phyloP scores from a whole-genome alignment of 2,888 invertebrate species.

The Podotricha telesiphe region DNA sequence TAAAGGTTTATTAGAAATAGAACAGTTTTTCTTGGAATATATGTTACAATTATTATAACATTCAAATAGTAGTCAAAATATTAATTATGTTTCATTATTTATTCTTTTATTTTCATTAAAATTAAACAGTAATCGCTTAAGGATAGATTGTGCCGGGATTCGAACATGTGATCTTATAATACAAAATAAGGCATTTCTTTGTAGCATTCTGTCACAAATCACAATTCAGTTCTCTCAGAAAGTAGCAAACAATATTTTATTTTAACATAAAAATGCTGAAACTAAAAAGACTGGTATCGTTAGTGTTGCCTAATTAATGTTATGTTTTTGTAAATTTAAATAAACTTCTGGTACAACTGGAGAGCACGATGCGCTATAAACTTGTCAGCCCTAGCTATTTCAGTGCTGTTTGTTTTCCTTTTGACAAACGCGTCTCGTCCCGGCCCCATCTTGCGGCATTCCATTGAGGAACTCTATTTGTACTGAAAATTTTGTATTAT shows the following conservation, averaged over 20 bases:
- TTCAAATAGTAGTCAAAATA: too few species aligned
- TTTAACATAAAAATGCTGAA: not conserved
- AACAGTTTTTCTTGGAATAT: not conserved
- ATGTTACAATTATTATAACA: not conserved
- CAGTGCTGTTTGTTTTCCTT: constrained; percentile 78
- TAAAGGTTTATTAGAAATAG: not conserved
- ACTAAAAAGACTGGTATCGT: constrained; percentile 9
- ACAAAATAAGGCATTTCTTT: not conserved
- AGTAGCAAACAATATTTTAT: not conserved
- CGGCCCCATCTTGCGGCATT: constrained; percentile 72
- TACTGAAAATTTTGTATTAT: constrained; percentile 39
- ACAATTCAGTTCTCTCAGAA: not conserved
- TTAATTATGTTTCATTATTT: too few species aligned
- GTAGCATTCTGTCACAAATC: not conserved
- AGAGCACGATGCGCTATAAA: constrained; percentile 66
- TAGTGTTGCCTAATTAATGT: constrained; percentile 17
- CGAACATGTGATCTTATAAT: not conserved
- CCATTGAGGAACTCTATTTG: constrained; percentile 49
- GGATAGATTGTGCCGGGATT: not conserved
- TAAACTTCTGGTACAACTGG: constrained; percentile 44
- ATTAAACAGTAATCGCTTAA: not conserved
- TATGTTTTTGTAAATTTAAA: constrained; percentile 40
- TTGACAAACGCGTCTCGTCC: constrained; percentile 74
- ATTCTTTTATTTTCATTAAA: too few species aligned
- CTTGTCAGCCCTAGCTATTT: constrained; percentile 80